phyloP scores from a whole-genome alignment of 2,888 invertebrate genomes.

The Junonia oenone region DNA sequence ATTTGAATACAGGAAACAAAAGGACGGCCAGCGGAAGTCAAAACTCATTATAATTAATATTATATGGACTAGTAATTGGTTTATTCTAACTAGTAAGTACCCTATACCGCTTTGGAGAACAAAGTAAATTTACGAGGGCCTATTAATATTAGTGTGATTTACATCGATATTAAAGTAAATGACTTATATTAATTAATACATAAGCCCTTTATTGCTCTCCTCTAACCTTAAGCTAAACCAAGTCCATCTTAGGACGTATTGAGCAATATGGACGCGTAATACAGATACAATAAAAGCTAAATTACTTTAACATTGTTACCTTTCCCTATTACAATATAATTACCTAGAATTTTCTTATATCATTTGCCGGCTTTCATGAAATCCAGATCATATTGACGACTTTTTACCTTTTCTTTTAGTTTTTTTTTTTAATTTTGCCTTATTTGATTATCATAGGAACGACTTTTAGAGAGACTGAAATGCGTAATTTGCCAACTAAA shows the following conservation, averaged over 20 bases:
- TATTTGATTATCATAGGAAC: slow-evolving; percentile 13
- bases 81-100: slow-evolving; percentile 78
- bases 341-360: slow-evolving; percentile 27
- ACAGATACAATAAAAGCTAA: slow-evolving; percentile 51
- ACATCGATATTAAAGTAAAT: slow-evolving; percentile 50
- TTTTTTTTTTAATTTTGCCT: background rate
- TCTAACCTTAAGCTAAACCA: slow-evolving; percentile 63
- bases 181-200: slow-evolving; percentile 51
- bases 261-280: slow-evolving; percentile 74
- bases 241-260: slow-evolving; percentile 63
- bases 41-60: slow-evolving; percentile 69
- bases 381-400: slow-evolving; percentile 10
- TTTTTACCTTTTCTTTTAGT: background rate
- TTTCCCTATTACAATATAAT: slow-evolving; percentile 26
- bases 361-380: slow-evolving; percentile 8
- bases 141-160: slow-evolving; percentile 50
- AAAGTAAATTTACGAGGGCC: slow-evolving; percentile 55
- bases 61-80: slow-evolving; percentile 78
- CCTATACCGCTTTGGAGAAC: slow-evolving; percentile 77
- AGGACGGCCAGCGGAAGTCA: slow-evolving; percentile 59
- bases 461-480: slow-evolving; percentile 12
- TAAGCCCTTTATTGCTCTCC: slow-evolving; percentile 66
- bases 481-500: background rate
- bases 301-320: slow-evolving; percentile 31
- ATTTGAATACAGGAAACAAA: slow-evolving; percentile 11